Conservation (phyloP, 2,888 invertebrate genomes). For the Drosophila mercatorum region DNA sequence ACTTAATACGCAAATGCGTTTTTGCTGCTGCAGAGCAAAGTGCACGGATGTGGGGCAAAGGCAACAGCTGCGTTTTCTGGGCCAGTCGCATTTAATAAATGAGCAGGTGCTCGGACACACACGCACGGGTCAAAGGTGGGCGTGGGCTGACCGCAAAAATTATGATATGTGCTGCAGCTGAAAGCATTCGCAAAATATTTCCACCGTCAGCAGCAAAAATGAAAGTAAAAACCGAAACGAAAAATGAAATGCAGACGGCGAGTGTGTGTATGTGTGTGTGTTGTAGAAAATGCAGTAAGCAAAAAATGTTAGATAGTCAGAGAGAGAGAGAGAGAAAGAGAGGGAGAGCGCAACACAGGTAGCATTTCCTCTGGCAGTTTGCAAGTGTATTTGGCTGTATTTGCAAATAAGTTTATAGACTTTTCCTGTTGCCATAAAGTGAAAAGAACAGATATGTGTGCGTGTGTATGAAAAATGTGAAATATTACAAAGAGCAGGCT, state of each 20-base stretch:
- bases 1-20: conserved; percentile 32
- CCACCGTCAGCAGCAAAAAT: conserved; percentile 30
- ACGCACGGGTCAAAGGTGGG: neutral
- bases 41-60: conserved; percentile 5
- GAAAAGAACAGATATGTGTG: neutral
- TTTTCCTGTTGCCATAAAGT: conserved; percentile 31
- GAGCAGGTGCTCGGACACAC: conserved; percentile 18
- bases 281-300: conserved; percentile 7
- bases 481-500: neutral
- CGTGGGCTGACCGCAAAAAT: conserved; percentile 27
- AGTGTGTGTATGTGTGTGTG: neutral
- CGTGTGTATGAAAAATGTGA: neutral
- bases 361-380: conserved; percentile 6
- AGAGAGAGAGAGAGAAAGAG: neutral
- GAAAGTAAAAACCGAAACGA: conserved; percentile 40
- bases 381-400: conserved; percentile 4
- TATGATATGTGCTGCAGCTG: conserved; percentile 23
- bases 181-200: conserved; percentile 37
- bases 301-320: neutral
- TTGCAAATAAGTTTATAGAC: conserved; percentile 30
- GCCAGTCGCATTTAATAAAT: conserved; percentile 40
- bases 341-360: neutral
- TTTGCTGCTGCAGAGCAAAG: conserved; percentile 15
- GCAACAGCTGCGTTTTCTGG: conserved; percentile 40
- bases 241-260: conserved; percentile 36